A percentile compares a stretch with the other conserved stretches of the same genome.
These are phyloP conservation scores for Megamerina dolium DNA, from an alignment of 2,888 invertebrate species.

Conservation along the genomic window DNA sequence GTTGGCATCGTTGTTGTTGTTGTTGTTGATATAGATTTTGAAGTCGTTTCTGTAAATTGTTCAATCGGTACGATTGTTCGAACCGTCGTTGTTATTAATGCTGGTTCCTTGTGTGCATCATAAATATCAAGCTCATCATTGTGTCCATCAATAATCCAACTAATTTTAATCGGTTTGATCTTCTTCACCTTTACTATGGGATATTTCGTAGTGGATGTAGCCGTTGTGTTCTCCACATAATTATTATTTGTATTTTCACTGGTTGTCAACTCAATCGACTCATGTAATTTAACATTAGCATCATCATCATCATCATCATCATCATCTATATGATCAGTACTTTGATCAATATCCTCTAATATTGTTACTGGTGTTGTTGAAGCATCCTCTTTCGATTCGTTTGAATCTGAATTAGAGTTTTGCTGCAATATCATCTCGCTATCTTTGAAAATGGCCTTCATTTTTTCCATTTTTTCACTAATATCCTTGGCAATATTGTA, in stretches of 20 bases:
- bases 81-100: constrained; percentile 7
- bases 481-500: constrained; percentile 41
- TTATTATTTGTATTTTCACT: constrained; percentile 1
- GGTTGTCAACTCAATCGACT: constrained; percentile 6
- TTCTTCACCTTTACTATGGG: not conserved
- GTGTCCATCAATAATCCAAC: constrained; percentile 15
- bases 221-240: too few relatives aligned
- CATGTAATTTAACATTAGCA: not conserved
- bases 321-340: constrained; percentile 1
- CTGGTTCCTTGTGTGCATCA: not conserved
- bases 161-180: constrained; percentile 8
- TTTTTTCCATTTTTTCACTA: constrained; percentile 38
- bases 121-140: constrained; percentile 4
- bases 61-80: not conserved
- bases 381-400: constrained; percentile 15
- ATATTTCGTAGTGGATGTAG: not conserved
- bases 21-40: constrained; percentile 1
- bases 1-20: constrained; percentile 2
- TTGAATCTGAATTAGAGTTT: constrained; percentile 18
- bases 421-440: constrained; percentile 25
- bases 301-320: not conserved
- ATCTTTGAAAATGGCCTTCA: constrained; percentile 38
- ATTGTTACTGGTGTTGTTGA: not conserved
- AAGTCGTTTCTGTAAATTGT: not conserved
- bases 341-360: not conserved